Evolutionary conservation across 2,797 vertebrate species (phyloP).

Genomic region (Mionectes olivaceus): DNA sequence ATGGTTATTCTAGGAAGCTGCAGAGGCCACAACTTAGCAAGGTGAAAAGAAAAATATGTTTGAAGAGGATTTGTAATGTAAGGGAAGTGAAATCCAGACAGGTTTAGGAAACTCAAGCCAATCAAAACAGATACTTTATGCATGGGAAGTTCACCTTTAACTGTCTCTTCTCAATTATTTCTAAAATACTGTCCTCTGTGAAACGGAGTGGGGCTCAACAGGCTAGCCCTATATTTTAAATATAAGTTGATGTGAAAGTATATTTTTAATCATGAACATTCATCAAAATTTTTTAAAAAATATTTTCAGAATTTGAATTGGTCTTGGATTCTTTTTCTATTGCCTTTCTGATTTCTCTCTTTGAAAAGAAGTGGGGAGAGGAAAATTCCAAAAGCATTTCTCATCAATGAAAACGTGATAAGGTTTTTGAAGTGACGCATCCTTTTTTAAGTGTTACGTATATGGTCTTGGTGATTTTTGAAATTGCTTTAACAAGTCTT

Average conservation of each 20-base stretch:
- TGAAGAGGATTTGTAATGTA: slow-evolving; percentile 37
- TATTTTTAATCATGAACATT: neutral
- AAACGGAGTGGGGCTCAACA: neutral
- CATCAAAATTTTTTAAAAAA: neutral
- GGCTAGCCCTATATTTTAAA: neutral
- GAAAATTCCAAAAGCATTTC: neutral
- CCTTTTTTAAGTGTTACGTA: neutral
- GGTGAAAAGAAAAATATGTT: slow-evolving; percentile 38
- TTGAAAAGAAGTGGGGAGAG: neutral
- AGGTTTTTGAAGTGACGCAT: neutral
- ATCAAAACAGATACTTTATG: neutral
- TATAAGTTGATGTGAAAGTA: neutral
- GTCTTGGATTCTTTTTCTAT: neutral
- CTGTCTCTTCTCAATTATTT: neutral
- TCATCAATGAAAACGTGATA: neutral
- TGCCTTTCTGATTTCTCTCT: neutral
- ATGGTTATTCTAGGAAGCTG: neutral
- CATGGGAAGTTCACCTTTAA: neutral
- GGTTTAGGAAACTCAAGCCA: slow-evolving; percentile 16
- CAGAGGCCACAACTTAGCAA: slow-evolving; percentile 27
- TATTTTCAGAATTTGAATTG: neutral
- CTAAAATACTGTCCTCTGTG: neutral
- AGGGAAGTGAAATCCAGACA: slow-evolving; percentile 24
- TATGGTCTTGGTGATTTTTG: neutral
- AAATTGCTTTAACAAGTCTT: neutral